A percentile compares a stretch with the other conserved stretches of the same genome.
phyloP scores from a whole-genome alignment of 2,888 invertebrate species.

The Trichacis sp. region DNA sequence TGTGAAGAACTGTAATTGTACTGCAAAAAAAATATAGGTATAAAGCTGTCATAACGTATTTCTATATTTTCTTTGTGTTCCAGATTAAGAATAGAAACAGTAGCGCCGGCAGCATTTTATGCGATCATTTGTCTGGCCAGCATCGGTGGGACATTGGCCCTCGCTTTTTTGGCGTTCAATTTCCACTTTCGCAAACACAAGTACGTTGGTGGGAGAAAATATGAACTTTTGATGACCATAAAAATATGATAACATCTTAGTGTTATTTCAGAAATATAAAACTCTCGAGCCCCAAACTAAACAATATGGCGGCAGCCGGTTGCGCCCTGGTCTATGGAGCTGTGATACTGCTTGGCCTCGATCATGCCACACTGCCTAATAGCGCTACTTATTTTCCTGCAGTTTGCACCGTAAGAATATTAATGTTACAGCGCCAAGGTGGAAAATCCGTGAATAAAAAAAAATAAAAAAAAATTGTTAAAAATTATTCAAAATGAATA shows the following conservation, averaged over 20 bases:
- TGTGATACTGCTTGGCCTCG: conserved; percentile 86
- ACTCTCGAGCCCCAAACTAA: conserved; percentile 90
- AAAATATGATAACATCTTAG: too few species aligned
- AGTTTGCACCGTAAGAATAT: conserved; percentile 84
- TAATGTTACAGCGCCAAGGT: too few species aligned
- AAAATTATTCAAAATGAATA: too few species aligned
- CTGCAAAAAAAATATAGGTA: too few species aligned
- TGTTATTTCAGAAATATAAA: conserved; percentile 82
- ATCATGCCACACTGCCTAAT: conserved; percentile 81
- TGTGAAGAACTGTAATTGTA: too few species aligned
- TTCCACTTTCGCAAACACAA: conserved; percentile 83
- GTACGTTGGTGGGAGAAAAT: neutral
- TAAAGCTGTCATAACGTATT: too few species aligned
- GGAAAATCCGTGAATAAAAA: too few species aligned
- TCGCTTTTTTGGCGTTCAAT: conserved; percentile 85
- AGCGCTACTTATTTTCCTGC: conserved; percentile 80
- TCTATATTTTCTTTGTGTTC: too few species aligned
- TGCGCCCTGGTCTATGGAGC: conserved; percentile 92
- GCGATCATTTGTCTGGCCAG: conserved; percentile 80
- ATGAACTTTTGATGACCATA: too few species aligned
- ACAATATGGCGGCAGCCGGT: conserved; percentile 91
- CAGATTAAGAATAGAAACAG: conserved; percentile 80
- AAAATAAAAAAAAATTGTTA: too few species aligned
- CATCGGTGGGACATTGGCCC: conserved; percentile 80
- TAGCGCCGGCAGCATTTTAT: conserved; percentile 82